Evolutionary conservation across 2,113 vertebrate species (phyloP).

Genomic region (Regulus satrapa): DNA sequence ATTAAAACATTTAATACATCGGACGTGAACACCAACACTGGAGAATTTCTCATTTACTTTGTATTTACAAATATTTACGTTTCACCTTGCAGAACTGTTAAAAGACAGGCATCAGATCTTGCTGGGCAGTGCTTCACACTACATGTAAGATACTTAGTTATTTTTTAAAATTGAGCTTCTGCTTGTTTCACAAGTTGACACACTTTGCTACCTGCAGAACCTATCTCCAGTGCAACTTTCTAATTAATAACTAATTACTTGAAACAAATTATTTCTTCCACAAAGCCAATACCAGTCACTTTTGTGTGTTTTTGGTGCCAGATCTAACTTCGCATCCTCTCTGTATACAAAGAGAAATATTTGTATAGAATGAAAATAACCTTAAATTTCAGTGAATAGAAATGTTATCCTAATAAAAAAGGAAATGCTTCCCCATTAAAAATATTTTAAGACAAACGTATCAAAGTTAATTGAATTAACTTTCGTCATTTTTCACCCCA

Average conservation of each 20-base stretch:
- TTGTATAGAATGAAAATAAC: background rate
- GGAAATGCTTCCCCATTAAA: background rate
- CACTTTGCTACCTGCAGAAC: background rate
- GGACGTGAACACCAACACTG: constrained; percentile 20
- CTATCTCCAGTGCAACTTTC: background rate
- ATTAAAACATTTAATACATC: constrained; percentile 10
- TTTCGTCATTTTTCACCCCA: background rate
- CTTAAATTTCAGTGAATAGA: background rate
- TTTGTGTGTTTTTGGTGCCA: background rate
- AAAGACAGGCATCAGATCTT: background rate
- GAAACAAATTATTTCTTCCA: background rate
- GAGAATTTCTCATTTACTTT: background rate
- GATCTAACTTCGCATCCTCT: background rate
- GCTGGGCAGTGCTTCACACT: background rate
- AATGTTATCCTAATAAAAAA: background rate
- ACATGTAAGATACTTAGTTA: background rate
- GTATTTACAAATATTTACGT: constrained; percentile 41
- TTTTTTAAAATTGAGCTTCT: background rate
- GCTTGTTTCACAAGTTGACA: background rate
- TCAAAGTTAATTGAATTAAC: background rate
- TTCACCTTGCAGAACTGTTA: background rate
- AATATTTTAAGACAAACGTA: constrained; percentile 11
- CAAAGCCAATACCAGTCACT: background rate
- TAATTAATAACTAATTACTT: background rate
- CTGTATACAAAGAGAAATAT: background rate